Evolutionary conservation across 1,140 invertebrate genomes (phyloP).

Genomic region (Macrostomum lignano): DNA sequence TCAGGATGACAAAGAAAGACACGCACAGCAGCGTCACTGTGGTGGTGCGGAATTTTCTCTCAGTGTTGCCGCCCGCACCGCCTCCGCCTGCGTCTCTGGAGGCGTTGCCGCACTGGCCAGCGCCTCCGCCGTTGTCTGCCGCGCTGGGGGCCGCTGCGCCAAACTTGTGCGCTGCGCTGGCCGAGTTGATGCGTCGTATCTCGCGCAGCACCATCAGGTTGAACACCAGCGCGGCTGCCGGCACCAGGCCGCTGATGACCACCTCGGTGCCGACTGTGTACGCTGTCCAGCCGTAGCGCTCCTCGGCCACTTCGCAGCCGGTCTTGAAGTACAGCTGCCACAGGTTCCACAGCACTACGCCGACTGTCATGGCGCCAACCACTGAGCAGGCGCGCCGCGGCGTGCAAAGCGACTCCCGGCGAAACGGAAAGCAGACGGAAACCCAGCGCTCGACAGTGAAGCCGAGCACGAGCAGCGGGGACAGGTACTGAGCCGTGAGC

Average conservation of each 20-base stretch:
- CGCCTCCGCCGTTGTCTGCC: too few relatives aligned
- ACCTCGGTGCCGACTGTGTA: constrained; percentile 13
- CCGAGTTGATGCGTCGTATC: constrained; percentile 12
- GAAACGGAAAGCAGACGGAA: constrained; percentile 72
- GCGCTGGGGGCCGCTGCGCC: not conserved
- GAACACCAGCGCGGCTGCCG: constrained; percentile 14
- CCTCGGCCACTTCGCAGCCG: too few relatives aligned
- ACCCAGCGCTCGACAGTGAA: constrained; percentile 80
- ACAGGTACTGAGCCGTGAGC: constrained; percentile 14
- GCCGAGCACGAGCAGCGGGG: constrained; percentile 30
- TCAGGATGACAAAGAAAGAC: constrained; percentile 23
- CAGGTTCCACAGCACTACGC: too few relatives aligned
- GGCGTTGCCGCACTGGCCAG: too few relatives aligned
- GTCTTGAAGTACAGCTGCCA: too few relatives aligned
- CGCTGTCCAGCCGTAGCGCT: too few relatives aligned
- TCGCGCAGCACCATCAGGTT: constrained; percentile 21
- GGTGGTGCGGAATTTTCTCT: constrained; percentile 13
- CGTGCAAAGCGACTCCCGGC: constrained; percentile 33
- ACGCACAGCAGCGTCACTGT: constrained; percentile 21
- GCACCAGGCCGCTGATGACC: constrained; percentile 16
- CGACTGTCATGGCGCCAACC: too few relatives aligned
- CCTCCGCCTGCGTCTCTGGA: too few relatives aligned
- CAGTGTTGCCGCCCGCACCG: too few relatives aligned
- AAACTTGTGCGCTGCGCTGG: not conserved
- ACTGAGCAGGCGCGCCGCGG: constrained; percentile 45